Evolutionary conservation across 1,140 invertebrate species (phyloP).

Genomic region (Magallana ariakensis): DNA sequence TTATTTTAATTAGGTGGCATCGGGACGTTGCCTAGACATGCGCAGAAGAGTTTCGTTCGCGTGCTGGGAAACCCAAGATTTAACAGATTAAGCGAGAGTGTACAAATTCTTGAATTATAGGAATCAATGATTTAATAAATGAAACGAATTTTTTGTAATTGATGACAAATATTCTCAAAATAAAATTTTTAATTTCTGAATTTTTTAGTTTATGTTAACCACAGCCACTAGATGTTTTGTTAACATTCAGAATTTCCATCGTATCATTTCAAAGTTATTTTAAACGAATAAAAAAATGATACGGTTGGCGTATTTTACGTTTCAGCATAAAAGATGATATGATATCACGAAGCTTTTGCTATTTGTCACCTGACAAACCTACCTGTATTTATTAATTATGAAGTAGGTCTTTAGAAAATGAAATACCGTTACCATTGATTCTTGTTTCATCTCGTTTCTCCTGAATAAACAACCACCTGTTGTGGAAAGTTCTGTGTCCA

Average conservation of each 20-base stretch:
- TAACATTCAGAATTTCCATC: no score
- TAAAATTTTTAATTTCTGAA: not conserved
- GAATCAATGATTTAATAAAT: not conserved
- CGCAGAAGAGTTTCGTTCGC: conserved; percentile 21
- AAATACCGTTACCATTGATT: conserved; percentile 18
- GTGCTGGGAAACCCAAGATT: not conserved
- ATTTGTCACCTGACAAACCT: conserved; percentile 14
- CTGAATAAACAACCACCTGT: conserved; percentile 31
- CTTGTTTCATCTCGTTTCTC: conserved; percentile 1
- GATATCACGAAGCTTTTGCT: not conserved
- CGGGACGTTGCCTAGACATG: conserved; percentile 35
- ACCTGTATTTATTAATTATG: conserved; percentile 11
- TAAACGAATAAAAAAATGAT: not conserved
- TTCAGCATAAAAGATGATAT: not conserved
- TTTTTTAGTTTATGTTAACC: not conserved
- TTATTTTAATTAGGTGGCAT: conserved; percentile 54
- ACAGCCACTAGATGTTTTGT: no score
- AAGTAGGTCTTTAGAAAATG: conserved; percentile 8
- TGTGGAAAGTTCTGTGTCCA: not conserved
- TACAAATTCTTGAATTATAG: not conserved
- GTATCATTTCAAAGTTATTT: no score
- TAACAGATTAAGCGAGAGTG: not conserved
- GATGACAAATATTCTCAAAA: not conserved
- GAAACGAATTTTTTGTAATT: not conserved
- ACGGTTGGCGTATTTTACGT: not conserved